These are phyloP conservation scores for Accipiter virgatus DNA, from an alignment of 2,113 vertebrate species.

Conservation along the genomic window DNA sequence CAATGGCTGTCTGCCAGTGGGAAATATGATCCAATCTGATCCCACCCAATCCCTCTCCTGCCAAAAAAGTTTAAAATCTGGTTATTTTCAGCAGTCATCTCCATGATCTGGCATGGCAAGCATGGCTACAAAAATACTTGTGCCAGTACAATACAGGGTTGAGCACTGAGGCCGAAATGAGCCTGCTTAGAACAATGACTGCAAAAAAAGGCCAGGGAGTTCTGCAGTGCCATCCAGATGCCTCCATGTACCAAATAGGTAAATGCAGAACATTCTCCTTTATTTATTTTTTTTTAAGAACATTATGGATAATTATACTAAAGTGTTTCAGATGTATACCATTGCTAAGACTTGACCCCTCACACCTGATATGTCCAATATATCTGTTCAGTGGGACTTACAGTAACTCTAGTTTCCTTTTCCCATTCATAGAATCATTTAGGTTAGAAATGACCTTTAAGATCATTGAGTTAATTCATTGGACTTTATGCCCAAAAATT, in stretches of 20 bases:
- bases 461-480: background rate
- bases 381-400: background rate
- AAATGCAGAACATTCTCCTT: background rate
- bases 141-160: background rate
- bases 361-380: background rate
- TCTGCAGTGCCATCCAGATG: rapidly evolving
- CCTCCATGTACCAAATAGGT: background rate
- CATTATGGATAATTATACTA: background rate
- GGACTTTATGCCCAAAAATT: background rate
- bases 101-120: background rate
- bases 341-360: background rate
- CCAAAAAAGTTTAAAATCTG: background rate
- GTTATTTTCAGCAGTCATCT: background rate
- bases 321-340: background rate
- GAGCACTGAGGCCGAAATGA: background rate
- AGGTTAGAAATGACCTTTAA: background rate
- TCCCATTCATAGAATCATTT: background rate
- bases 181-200: background rate
- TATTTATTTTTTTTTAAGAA: background rate
- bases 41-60: background rate
- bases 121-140: background rate
- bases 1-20: background rate
- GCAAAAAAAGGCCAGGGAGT: background rate
- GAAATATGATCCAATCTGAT: background rate
- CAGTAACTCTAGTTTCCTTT: background rate